A percentile compares a stretch with the other conserved stretches of the same genome.
Evolutionary conservation across 2,113 vertebrate genomes (phyloP).

Genomic region (Polypterus bichir): DNA sequence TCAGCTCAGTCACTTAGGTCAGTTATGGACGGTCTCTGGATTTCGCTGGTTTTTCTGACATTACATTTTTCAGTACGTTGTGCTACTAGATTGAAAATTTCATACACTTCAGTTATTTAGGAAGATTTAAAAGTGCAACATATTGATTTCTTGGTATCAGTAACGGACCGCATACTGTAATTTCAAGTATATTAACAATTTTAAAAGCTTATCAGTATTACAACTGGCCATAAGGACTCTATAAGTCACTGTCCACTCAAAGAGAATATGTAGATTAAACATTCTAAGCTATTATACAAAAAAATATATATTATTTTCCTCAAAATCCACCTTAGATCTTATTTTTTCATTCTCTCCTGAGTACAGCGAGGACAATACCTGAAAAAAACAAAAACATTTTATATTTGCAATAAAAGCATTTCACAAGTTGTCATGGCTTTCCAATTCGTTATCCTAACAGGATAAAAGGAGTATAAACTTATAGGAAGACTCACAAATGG

Average conservation of each 20-base stretch:
- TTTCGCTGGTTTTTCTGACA: no score
- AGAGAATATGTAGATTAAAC: conserved; percentile 22
- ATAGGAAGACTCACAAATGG: neutral
- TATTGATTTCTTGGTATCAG: no score
- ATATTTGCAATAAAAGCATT: neutral
- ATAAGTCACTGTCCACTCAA: conserved; percentile 9
- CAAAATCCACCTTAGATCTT: conserved; percentile 26
- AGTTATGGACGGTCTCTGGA: no score
- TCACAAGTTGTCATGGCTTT: neutral
- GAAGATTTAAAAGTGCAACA: no score
- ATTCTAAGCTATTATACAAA: conserved; percentile 24
- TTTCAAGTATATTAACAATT: neutral
- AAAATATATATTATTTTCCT: conserved; percentile 27
- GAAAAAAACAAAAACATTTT: conserved; percentile 7
- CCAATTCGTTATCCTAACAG: neutral
- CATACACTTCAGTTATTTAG: no score
- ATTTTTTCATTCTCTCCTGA: conserved; percentile 92
- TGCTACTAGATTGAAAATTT: no score
- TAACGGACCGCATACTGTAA: no score
- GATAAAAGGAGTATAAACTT: neutral
- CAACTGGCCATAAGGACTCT: conserved; percentile 10
- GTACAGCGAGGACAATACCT: conserved; percentile 95
- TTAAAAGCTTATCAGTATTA: conserved; percentile 26
- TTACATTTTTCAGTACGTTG: no score
- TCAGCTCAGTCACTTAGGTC: no score